Percentiles rank a stretch among this genome's conserved stretches.
Conservation (phyloP, 2,888 invertebrate species). For the Boloria selene region DNA sequence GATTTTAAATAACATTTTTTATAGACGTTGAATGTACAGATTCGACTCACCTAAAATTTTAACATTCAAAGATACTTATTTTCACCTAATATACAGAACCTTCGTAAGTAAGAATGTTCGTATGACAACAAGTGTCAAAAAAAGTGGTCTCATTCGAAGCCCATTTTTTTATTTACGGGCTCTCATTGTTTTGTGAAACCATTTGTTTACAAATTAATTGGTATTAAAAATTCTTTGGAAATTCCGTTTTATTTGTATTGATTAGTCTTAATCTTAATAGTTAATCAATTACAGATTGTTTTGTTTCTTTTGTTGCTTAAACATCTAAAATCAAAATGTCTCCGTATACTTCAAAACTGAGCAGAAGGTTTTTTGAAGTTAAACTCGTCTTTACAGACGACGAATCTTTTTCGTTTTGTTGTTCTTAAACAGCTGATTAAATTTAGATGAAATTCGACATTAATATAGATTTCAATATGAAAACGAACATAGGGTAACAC, state of each 20-base stretch:
- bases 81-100: slow-evolving; percentile 22
- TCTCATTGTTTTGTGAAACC: slow-evolving; percentile 52
- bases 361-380: too few species aligned
- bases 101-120: slow-evolving; percentile 2
- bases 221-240: slow-evolving; percentile 41
- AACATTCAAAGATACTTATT: too few species aligned
- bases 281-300: slow-evolving; percentile 25
- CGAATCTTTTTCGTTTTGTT: too few species aligned
- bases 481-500: too few species aligned
- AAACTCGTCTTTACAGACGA: too few species aligned
- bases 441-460: too few species aligned
- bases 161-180: slow-evolving; percentile 20
- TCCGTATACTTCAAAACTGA: too few species aligned
- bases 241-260: slow-evolving; percentile 24
- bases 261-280: slow-evolving; percentile 30
- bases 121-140: slow-evolving; percentile 21
- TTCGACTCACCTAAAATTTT: too few species aligned
- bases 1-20: too few species aligned
- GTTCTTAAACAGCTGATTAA: too few species aligned
- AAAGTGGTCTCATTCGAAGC: slow-evolving; percentile 22
- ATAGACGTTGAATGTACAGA: too few species aligned
- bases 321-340: background rate
- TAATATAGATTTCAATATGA: too few species aligned
- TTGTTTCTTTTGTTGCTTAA: background rate
- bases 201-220: slow-evolving; percentile 72